phyloP scores from a whole-genome alignment of 2,888 invertebrate species.

The Prenolepis imparis region DNA sequence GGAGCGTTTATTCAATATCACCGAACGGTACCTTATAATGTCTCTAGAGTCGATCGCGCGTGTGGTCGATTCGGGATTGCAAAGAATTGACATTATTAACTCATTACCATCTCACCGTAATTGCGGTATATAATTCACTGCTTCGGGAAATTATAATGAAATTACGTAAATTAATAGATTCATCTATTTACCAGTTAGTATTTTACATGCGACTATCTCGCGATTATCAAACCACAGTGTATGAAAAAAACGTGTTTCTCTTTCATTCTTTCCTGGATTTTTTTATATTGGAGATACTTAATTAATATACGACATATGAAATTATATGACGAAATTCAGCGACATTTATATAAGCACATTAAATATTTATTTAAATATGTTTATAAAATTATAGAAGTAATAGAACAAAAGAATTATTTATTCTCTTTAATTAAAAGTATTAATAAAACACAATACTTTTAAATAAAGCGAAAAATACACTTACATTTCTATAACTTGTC shows the following conservation, averaged over 20 bases:
- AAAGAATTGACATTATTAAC: conserved; percentile 66
- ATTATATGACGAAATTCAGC: too few species aligned
- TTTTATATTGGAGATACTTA: neutral
- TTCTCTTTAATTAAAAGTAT: neutral
- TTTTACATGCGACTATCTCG: conserved; percentile 51
- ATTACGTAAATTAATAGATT: conserved; percentile 63
- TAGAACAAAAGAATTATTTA: neutral
- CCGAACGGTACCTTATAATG: conserved; percentile 32
- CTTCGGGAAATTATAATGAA: conserved; percentile 53
- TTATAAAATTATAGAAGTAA: neutral
- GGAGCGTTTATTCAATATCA: conserved; percentile 53
- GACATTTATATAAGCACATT: neutral
- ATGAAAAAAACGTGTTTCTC: conserved; percentile 38
- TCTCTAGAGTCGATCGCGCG: conserved; percentile 21
- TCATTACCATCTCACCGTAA: conserved; percentile 63
- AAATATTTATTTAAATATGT: neutral
- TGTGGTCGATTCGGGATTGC: conserved; percentile 30
- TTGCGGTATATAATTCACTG: conserved; percentile 57
- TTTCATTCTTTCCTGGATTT: neutral
- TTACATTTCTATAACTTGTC: neutral
- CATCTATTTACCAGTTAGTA: conserved; percentile 42
- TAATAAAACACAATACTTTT: neutral
- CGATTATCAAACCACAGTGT: conserved; percentile 63
- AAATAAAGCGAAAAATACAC: neutral
- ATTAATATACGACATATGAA: conserved; percentile 1